These are phyloP conservation scores for Callionymus lyra DNA, from an alignment of 2,113 vertebrate genomes.

Conservation along the genomic window DNA sequence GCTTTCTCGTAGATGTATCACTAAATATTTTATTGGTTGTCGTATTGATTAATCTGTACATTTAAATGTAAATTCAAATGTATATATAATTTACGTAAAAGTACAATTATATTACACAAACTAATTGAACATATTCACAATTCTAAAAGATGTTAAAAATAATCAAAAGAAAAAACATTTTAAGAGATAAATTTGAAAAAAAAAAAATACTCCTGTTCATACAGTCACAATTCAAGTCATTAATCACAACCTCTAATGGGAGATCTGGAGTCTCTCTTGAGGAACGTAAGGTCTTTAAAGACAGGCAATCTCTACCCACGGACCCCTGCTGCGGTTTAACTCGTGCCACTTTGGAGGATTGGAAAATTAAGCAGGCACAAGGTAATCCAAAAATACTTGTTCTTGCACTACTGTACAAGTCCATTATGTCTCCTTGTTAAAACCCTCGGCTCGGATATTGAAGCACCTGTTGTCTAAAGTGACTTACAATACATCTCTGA, in stretches of 20 bases:
- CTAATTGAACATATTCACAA: no score
- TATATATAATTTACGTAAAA: no score
- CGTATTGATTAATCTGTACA: no score
- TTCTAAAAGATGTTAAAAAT: no score
- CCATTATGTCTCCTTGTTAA: conserved; percentile 22
- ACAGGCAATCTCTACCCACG: conserved; percentile 12
- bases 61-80: no score
- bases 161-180: no score
- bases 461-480: conserved; percentile 14
- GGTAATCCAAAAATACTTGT: conserved; percentile 42
- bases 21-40: no score
- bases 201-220: no score
- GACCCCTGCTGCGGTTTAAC: conserved; percentile 24
- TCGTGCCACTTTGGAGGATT: conserved; percentile 32
- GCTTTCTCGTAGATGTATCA: no score
- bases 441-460: conserved; percentile 21
- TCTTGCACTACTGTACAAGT: conserved; percentile 38
- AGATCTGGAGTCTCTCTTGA: conserved; percentile 8
- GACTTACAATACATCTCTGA: conserved; percentile 14
- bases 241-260: conserved; percentile 8
- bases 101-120: no score
- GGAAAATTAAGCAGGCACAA: conserved; percentile 24
- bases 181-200: no score
- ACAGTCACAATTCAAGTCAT: not conserved
- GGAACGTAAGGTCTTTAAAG: conserved; percentile 14